phyloP scores from a whole-genome alignment of 2,888 invertebrate species.

The Lasioglossum figueresi region DNA sequence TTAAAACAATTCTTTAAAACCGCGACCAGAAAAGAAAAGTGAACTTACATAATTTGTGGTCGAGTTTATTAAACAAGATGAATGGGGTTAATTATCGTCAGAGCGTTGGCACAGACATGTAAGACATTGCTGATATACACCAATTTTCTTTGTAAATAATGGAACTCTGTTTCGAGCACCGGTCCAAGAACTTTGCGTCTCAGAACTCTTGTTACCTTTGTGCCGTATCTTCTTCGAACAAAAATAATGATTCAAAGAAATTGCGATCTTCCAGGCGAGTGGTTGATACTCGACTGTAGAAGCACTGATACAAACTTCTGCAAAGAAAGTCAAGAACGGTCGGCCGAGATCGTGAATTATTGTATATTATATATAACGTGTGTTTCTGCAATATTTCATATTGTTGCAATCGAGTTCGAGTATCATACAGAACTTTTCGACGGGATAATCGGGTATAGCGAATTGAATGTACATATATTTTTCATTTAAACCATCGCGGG shows the following conservation, averaged over 20 bases:
- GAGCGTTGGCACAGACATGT: background rate
- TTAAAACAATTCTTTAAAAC: background rate
- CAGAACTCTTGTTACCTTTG: background rate
- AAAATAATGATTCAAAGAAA: slow-evolving; percentile 11
- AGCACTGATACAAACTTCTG: background rate
- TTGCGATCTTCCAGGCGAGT: background rate
- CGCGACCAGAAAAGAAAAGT: background rate
- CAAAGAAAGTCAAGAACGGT: background rate
- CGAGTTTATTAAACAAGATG: background rate
- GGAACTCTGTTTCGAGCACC: background rate
- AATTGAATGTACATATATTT: background rate
- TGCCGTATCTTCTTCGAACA: background rate
- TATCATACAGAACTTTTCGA: background rate
- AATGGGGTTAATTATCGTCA: background rate
- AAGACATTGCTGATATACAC: background rate
- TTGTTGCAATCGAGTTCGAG: background rate
- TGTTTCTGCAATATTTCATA: background rate
- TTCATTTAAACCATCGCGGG: too few species aligned
- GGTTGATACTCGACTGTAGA: background rate
- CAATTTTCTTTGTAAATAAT: background rate
- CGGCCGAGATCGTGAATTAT: background rate
- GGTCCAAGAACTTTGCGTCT: background rate
- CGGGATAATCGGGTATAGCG: background rate
- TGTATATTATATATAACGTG: background rate
- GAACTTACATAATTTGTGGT: background rate